Conservation (phyloP, 2,113 vertebrate species). For the Pachypanchax playfairii region DNA sequence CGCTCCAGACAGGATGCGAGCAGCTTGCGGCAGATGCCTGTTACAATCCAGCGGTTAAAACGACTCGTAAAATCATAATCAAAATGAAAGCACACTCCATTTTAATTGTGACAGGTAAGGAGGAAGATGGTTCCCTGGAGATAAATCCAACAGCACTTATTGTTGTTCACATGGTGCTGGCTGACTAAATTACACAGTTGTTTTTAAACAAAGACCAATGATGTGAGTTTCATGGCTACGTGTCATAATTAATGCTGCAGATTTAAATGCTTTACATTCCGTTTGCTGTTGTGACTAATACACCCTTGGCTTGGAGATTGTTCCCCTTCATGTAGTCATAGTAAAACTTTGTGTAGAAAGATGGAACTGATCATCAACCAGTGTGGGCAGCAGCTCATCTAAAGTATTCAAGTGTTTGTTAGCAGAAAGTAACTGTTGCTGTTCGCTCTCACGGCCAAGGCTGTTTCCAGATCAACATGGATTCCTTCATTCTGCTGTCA, state of each 20-base stretch:
- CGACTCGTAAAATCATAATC: background rate
- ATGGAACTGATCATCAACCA: background rate
- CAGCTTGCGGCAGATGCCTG: background rate
- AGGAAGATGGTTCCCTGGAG: background rate
- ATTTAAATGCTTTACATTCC: background rate
- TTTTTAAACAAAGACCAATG: background rate
- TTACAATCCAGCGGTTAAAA: background rate
- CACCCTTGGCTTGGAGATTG: background rate
- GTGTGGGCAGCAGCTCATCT: background rate
- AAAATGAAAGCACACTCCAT: background rate
- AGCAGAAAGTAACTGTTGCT: too few relatives aligned
- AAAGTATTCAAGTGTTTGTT: too few relatives aligned
- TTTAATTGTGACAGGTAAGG: background rate
- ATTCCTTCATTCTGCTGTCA: background rate
- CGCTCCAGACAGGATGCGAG: background rate
- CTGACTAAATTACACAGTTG: background rate
- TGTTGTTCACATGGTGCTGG: background rate
- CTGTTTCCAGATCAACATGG: background rate
- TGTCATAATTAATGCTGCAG: slow-evolving; percentile 1
- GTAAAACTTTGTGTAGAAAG: too few relatives aligned
- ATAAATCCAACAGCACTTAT: background rate
- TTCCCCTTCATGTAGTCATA: too few relatives aligned
- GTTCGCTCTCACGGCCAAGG: background rate
- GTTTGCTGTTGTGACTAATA: background rate
- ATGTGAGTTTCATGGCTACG: background rate